These are phyloP conservation scores for Leptosomus discolor DNA, from an alignment of 2,113 vertebrate genomes.

Conservation along the genomic window DNA sequence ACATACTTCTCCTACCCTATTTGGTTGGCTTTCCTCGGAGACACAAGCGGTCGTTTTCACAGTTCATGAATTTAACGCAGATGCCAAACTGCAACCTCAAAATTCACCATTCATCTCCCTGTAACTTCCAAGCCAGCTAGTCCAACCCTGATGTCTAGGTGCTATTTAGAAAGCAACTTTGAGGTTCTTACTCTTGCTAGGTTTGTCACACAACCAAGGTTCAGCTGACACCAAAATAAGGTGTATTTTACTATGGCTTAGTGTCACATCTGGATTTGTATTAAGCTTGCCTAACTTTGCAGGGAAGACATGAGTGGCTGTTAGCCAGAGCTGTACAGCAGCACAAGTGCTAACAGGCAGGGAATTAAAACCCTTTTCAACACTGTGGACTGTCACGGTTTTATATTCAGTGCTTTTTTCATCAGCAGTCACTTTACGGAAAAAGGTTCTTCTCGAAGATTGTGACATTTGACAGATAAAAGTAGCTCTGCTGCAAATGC, in stretches of 20 bases:
- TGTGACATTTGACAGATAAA: background rate
- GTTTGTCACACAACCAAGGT: background rate
- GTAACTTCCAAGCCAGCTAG: no score
- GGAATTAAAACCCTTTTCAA: background rate
- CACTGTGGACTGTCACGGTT: background rate
- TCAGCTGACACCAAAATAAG: background rate
- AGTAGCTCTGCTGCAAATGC: constrained; percentile 20
- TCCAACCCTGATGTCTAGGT: background rate
- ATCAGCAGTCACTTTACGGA: background rate
- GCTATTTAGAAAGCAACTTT: background rate
- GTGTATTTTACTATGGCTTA: background rate
- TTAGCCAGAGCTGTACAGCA: background rate
- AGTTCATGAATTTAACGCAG: background rate
- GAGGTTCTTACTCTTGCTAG: background rate
- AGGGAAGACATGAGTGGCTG: background rate
- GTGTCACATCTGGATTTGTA: background rate
- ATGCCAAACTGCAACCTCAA: background rate
- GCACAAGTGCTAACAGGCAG: background rate
- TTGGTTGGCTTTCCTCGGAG: background rate
- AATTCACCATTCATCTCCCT: background rate
- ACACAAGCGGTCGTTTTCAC: background rate
- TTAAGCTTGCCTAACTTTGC: background rate
- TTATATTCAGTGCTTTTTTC: background rate
- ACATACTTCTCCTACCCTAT: background rate
- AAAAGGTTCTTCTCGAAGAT: background rate